phyloP scores from a whole-genome alignment of 2,888 invertebrate genomes.

The Cremastobaeus sp. region DNA sequence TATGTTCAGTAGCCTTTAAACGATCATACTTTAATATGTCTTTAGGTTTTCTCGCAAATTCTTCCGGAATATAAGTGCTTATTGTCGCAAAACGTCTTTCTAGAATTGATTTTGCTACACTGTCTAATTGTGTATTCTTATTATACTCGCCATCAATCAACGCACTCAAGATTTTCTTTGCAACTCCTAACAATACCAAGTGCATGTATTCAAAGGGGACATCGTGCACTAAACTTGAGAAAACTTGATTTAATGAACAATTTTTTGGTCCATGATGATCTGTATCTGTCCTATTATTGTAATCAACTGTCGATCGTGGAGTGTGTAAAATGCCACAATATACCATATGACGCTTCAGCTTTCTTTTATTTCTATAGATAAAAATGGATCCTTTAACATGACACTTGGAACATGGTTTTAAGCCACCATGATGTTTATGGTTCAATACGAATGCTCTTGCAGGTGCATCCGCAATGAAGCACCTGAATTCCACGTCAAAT shows the following conservation, averaged over 20 bases:
- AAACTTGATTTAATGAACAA: slow-evolving; percentile 4
- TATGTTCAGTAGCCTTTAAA: slow-evolving; percentile 37
- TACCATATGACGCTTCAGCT: neutral
- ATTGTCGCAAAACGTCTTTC: neutral
- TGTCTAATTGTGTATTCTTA: neutral
- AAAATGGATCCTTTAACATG: neutral
- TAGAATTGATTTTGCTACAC: neutral
- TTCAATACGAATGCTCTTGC: slow-evolving; percentile 47
- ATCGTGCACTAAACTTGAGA: neutral
- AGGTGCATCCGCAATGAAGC: slow-evolving; percentile 53
- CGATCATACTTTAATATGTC: slow-evolving; percentile 2
- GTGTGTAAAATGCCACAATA: slow-evolving; percentile 4
- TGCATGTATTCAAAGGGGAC: slow-evolving; percentile 23
- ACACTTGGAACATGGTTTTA: slow-evolving; percentile 15
- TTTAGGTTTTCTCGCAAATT: slow-evolving; percentile 18
- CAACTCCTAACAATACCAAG: too few species aligned
- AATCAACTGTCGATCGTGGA: slow-evolving; percentile 19
- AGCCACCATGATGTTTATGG: too few species aligned
- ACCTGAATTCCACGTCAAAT: slow-evolving; percentile 19
- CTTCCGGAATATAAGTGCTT: slow-evolving; percentile 20
- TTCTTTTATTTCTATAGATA: slow-evolving; percentile 7
- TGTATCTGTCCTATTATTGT: slow-evolving; percentile 1
- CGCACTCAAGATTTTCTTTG: slow-evolving; percentile 12
- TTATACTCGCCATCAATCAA: slow-evolving; percentile 16
- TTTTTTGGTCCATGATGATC: slow-evolving; percentile 7